Evolutionary conservation across 2,888 invertebrate species (phyloP), one percentile per base, ranked within the genome.

Genomic region (Trichacis sp.): DNA sequence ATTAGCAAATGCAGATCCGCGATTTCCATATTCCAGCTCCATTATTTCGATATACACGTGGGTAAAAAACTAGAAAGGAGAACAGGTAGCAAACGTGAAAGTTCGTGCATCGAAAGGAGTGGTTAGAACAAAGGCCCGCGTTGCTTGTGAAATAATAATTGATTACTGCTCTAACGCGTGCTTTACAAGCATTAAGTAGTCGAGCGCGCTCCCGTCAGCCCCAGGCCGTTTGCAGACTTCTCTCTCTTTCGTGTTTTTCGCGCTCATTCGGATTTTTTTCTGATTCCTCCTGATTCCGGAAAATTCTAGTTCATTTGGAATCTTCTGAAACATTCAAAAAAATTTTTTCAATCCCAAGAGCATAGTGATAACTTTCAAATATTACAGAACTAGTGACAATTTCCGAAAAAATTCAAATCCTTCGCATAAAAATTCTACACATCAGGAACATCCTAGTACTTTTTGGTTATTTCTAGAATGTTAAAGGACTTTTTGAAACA

Each of bases 61-160:
- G 33, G 33, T n/a, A 17, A 52, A 24, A 29, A 60, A 56, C 51
- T 43, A 20, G 56, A 60, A 60, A 60, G 48, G 60, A 24, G 45
- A 60, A 60, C 64, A 59, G 64, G 61, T 61, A 65, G 56, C 53
- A 19, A 33, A 53, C 43, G 65, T 61, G 65, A 66, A 66, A 66
- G 61, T 66, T 17, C 53, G 45, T 47, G 45, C n/a, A 57, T 54
- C 33, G 29, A 50, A 51, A 24, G 65, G 65, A 51, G 64, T 60
- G 64, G 65, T 57, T 54, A 65, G 43, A 65, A 57, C 61, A 65
- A 66, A 57, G 57, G 42, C 55, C 29, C 62, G 40, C 48, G 62
- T 58, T 48, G 51, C 56, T 65, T 65, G 61, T 54, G 65, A 65
- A 65, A 66, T 61, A 65, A 61, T 65, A 66, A 66, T 58, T 58